Evolutionary conservation across 1,140 invertebrate genomes (phyloP), one percentile per base, ranked within the genome.

Genomic region (Drosophila aff.): DNA sequence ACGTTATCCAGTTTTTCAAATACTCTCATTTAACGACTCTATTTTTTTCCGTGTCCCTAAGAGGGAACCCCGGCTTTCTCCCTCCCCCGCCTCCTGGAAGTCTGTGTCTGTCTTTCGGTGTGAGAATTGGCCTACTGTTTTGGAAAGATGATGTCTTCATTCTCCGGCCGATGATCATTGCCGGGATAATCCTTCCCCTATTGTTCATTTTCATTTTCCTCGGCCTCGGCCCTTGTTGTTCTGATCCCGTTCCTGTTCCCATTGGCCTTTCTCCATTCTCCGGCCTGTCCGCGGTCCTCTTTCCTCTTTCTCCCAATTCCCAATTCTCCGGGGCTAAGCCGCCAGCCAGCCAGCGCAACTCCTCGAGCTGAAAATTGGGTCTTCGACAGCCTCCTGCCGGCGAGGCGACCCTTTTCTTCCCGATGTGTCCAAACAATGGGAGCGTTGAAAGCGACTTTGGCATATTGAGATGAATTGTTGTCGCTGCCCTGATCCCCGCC

Each of bases 391-490:
- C 33, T 33, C 31, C 31, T 31, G 31, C 31, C 26, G 26, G 28
- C 5, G 38, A 49, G 58, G 57, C 40, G 40, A 72, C 44, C 67
- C 71, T 61, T 73, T 74, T 74, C 68, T 50, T 66, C 63, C 72
- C 82, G 46, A 90, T 89, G 85, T 90, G 85, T 90, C 84, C 85
- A 89, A 89, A 90, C 84, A 89, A 90, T 89, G 81, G 60, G 72
- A 46, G 64, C 75, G 85, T 79, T 90, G 84, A 89, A 90, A 89
- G 78, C 84, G 80, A 81, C 85, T 85, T 85, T 90, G 85, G 85
- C 85, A 90, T 89, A 90, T 90, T 89, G 84, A 89, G 84, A 85
- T 90, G 84, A 90, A 89, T 90, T 84, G 78, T 90, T 50, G 68
- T 63, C 67, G 67, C 65, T 64, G 66, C 43, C n/a, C 49, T 43